These are phyloP conservation scores for Microctenopoma steveboyesi DNA, from an alignment of 2,797 vertebrate species.

Conservation along the genomic window DNA sequence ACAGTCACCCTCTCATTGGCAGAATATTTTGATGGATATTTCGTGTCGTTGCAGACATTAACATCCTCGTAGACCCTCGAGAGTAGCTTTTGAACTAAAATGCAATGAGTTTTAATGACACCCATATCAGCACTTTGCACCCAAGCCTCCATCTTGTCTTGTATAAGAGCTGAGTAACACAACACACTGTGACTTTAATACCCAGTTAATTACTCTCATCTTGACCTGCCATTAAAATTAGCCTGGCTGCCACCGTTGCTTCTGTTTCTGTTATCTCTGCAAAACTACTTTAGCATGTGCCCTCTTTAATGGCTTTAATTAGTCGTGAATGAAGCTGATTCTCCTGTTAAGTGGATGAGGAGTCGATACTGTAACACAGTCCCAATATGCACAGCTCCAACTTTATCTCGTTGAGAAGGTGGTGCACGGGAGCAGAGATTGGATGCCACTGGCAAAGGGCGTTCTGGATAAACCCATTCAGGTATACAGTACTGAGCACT, in stretches of 20 bases:
- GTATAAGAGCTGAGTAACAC: slow-evolving; percentile 33
- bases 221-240: slow-evolving; percentile 79
- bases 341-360: slow-evolving; percentile 70
- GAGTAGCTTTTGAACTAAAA: slow-evolving; percentile 26
- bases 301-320: slow-evolving; percentile 84
- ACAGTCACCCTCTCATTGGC: not conserved
- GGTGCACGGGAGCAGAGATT: slow-evolving; percentile 41
- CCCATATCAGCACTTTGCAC: slow-evolving; percentile 48
- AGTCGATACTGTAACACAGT: slow-evolving; percentile 72
- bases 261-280: slow-evolving; percentile 78
- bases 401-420: slow-evolving; percentile 55
- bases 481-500: slow-evolving; percentile 52
- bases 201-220: slow-evolving; percentile 80
- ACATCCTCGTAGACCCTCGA: slow-evolving; percentile 6
- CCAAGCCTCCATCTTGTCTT: slow-evolving; percentile 56
- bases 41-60: slow-evolving; percentile 4
- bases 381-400: slow-evolving; percentile 50
- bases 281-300: slow-evolving; percentile 78
- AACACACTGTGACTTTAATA: slow-evolving; percentile 64
- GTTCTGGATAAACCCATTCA: slow-evolving; percentile 41
- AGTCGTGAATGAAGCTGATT: slow-evolving; percentile 79
- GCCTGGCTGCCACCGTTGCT: slow-evolving; percentile 48
- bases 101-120: slow-evolving; percentile 36
- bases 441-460: slow-evolving; percentile 21
- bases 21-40: slow-evolving; percentile 4